Evolutionary conservation across 2,797 vertebrate species (phyloP).

Genomic region (Micropoecilia bifurca): DNA sequence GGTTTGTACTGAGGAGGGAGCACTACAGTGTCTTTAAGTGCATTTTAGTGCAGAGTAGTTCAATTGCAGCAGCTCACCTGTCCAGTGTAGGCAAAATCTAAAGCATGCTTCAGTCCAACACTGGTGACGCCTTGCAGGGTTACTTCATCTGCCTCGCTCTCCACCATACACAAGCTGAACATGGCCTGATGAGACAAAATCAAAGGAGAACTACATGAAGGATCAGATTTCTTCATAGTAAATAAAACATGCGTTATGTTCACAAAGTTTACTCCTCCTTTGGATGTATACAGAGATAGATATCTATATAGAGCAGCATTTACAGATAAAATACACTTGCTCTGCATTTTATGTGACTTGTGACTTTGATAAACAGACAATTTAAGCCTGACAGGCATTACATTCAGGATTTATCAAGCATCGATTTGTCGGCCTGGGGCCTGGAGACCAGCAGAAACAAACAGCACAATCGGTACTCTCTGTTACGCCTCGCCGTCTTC

Average conservation of each 20-base stretch:
- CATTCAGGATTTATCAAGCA: conserved; percentile 39
- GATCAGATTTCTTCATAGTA: neutral
- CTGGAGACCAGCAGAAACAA: conserved; percentile 59
- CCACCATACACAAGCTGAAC: conserved; percentile 99
- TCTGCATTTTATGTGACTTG: neutral
- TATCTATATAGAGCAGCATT: neutral
- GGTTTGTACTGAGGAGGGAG: neutral
- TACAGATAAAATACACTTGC: conserved; percentile 9
- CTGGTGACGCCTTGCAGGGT: conserved; percentile 94
- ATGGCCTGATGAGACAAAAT: conserved; percentile 86
- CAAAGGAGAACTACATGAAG: conserved; percentile 11
- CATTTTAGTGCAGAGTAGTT: neutral
- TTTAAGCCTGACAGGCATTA: conserved; percentile 28
- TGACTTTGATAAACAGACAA: conserved; percentile 8
- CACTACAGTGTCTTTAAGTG: neutral
- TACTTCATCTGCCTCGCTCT: conserved; percentile 95
- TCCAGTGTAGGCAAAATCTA: conserved; percentile 97
- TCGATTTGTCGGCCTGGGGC: conserved; percentile 43
- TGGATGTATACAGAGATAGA: conserved; percentile 13
- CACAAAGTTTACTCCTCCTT: conserved; percentile 16
- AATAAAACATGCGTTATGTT: neutral
- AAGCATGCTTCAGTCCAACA: conserved; percentile 92
- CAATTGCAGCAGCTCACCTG: conserved; percentile 83
- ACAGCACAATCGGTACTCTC: conserved; percentile 57
- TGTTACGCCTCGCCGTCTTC: conserved; percentile 31